Evolutionary conservation across 2,113 vertebrate species (phyloP).

Genomic region (Eclectus roratus): DNA sequence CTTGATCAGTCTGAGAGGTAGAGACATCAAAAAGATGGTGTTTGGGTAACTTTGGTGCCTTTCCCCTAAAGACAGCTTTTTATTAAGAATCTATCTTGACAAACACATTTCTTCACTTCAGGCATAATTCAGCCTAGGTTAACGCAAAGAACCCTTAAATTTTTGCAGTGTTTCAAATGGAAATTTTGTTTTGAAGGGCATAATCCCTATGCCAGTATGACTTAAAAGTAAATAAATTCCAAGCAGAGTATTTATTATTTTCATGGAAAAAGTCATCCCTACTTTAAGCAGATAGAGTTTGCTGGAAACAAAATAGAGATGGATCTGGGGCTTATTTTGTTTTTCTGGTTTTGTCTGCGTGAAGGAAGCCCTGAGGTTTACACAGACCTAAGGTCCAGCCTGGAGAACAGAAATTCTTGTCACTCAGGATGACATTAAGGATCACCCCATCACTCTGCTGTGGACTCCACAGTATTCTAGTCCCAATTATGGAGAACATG

Average conservation of each 20-base stretch:
- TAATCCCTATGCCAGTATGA: background rate
- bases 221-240: slow-evolving; percentile 53
- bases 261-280: background rate
- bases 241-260: slow-evolving; percentile 50
- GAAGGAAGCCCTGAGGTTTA: slow-evolving; percentile 41
- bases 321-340: background rate
- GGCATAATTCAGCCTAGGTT: background rate
- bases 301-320: slow-evolving; percentile 24
- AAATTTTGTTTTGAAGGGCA: slow-evolving; percentile 44
- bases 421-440: background rate
- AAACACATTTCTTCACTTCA: background rate
- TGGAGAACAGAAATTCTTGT: slow-evolving; percentile 40
- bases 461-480: background rate
- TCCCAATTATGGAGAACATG: background rate
- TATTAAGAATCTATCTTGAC: background rate
- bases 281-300: background rate
- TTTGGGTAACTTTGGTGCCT: background rate
- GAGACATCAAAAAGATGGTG: background rate
- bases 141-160: slow-evolving; percentile 15
- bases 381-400: slow-evolving; percentile 17
- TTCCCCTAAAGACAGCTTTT: background rate
- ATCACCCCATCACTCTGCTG: background rate
- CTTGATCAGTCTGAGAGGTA: background rate
- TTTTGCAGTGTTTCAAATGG: slow-evolving; percentile 15
- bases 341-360: slow-evolving; percentile 12